phyloP scores from a whole-genome alignment of 2,113 vertebrate species.

The Tapirus terrestris region DNA sequence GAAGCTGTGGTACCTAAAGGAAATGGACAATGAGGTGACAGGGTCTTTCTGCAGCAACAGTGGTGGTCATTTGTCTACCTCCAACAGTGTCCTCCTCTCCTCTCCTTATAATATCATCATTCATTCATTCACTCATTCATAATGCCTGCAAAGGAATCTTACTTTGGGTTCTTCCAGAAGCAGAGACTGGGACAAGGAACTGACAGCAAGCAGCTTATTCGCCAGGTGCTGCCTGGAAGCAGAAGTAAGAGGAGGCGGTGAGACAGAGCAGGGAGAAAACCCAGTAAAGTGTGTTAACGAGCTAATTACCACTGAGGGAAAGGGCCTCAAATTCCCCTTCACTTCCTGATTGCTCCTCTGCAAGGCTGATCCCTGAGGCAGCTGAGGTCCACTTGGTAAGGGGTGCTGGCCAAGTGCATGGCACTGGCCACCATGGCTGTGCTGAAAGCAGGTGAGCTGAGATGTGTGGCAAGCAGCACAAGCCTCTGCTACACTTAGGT shows the following conservation, averaged over 20 bases:
- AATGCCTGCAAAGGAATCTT: neutral
- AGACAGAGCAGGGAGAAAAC: neutral
- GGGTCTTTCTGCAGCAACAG: neutral
- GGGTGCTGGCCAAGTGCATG: neutral
- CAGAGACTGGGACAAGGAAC: neutral
- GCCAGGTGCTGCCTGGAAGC: neutral
- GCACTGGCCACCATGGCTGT: neutral
- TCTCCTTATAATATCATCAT: neutral
- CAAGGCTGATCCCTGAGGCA: neutral
- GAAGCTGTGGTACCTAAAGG: neutral
- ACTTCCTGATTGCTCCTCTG: neutral
- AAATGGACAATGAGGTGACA: neutral
- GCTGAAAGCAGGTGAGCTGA: neutral
- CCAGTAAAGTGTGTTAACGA: neutral
- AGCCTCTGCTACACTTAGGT: no score
- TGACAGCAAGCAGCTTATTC: neutral
- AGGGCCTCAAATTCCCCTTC: neutral
- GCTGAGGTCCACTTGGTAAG: neutral
- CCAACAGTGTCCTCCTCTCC: neutral
- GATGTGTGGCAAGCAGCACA: neutral
- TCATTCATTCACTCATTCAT: neutral
- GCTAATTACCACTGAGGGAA: neutral
- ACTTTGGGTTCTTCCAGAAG: neutral
- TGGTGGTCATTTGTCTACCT: neutral
- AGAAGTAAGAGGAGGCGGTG: neutral